These are phyloP conservation scores for Drosophila borealis DNA, from an alignment of 2,888 invertebrate species.

Conservation along the genomic window DNA sequence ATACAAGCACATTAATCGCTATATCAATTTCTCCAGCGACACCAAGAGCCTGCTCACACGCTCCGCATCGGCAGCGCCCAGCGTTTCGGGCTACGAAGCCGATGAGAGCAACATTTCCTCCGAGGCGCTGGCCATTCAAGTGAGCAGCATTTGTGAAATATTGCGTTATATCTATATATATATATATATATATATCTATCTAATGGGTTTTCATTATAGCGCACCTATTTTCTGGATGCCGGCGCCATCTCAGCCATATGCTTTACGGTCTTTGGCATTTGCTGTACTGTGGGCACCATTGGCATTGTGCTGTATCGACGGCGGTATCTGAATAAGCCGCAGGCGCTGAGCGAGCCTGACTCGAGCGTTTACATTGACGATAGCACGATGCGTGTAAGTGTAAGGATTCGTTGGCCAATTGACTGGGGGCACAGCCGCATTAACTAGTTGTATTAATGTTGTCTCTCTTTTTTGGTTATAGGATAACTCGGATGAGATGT, in stretches of 20 bases:
- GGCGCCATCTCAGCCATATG: slow-evolving; percentile 90
- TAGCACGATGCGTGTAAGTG: slow-evolving; percentile 91
- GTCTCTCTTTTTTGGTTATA: slow-evolving; percentile 77
- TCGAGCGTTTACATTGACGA: slow-evolving; percentile 95
- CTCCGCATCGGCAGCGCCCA: slow-evolving; percentile 79
- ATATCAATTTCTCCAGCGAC: slow-evolving; percentile 82
- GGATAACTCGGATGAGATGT: slow-evolving; percentile 98
- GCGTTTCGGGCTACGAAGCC: slow-evolving; percentile 64
- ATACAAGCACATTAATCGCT: slow-evolving; percentile 81
- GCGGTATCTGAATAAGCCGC: slow-evolving; percentile 92
- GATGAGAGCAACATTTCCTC: slow-evolving; percentile 83
- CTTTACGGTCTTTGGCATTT: slow-evolving; percentile 88
- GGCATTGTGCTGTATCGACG: slow-evolving; percentile 89
- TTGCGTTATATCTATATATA: not conserved
- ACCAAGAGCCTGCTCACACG: slow-evolving; percentile 81
- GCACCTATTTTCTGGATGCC: slow-evolving; percentile 85
- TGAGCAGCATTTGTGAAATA: slow-evolving; percentile 20
- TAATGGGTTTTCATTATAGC: slow-evolving; percentile 43
- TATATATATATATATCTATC: not conserved
- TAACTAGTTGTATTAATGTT: not conserved
- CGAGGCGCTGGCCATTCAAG: slow-evolving; percentile 83
- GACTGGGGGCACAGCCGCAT: not conserved
- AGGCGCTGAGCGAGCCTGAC: slow-evolving; percentile 93
- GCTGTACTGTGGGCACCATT: slow-evolving; percentile 88
- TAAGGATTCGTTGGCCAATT: slow-evolving; percentile 83